Evolutionary conservation across 2,888 invertebrate genomes (phyloP).

Genomic region (Pycnomerus fuliginosus): DNA sequence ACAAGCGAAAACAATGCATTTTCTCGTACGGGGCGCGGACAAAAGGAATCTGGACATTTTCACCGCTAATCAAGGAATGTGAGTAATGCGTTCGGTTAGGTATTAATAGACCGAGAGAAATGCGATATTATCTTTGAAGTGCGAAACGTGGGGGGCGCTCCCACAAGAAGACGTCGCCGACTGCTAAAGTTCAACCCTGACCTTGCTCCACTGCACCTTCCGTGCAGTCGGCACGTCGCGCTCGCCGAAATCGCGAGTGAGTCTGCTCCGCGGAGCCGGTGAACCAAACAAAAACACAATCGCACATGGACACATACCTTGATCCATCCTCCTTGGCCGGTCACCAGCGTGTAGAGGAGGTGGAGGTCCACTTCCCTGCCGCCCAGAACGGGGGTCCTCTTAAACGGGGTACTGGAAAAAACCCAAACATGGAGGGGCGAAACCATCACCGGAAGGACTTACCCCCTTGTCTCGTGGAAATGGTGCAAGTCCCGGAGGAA

Average conservation of each 20-base stretch:
- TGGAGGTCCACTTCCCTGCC: slow-evolving; percentile 91
- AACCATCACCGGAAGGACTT: slow-evolving; percentile 51
- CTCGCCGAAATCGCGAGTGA: slow-evolving; percentile 6
- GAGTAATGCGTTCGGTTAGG: too few species aligned
- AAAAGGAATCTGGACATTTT: too few species aligned
- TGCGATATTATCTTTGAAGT: background rate
- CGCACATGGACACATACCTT: slow-evolving; percentile 64
- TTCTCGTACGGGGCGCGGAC: too few species aligned
- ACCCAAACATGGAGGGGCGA: slow-evolving; percentile 3
- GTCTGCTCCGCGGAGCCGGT: background rate
- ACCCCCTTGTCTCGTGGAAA: slow-evolving; percentile 92
- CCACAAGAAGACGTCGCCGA: slow-evolving; percentile 20
- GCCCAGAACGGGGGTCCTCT: slow-evolving; percentile 72
- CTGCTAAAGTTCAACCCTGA: slow-evolving; percentile 48
- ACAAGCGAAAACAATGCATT: too few species aligned
- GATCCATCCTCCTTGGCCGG: slow-evolving; percentile 89
- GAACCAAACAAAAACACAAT: slow-evolving; percentile 8
- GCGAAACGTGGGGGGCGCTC: too few species aligned
- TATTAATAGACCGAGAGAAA: too few species aligned
- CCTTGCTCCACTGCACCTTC: slow-evolving; percentile 52
- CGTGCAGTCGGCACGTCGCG: slow-evolving; percentile 24
- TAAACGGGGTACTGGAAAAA: slow-evolving; percentile 61
- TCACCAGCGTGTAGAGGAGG: slow-evolving; percentile 87
- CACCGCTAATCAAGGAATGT: too few species aligned
- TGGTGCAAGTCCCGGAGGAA: slow-evolving; percentile 84